Percentiles rank a stretch among this genome's conserved stretches.
phyloP scores from a whole-genome alignment of 2,113 vertebrate genomes.

The Cercocebus atys region DNA sequence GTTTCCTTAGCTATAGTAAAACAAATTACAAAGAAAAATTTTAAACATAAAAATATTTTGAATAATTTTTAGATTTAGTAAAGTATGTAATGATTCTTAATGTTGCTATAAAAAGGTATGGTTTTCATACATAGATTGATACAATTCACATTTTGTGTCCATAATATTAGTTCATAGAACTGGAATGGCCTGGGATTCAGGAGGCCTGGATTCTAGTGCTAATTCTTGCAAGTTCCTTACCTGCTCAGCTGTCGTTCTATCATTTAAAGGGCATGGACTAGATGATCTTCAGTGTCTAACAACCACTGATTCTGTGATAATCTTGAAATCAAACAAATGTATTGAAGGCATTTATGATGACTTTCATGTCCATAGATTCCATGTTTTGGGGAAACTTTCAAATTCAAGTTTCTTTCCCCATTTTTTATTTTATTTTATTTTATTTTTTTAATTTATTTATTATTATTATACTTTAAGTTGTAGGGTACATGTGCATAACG shows the following conservation, averaged over 20 bases:
- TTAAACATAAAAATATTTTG: neutral
- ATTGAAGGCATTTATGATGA: neutral
- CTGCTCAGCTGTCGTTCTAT: neutral
- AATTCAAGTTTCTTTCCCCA: constrained; percentile 2
- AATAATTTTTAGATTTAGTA: constrained; percentile 12
- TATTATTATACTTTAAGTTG: too few relatives aligned
- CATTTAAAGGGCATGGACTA: neutral
- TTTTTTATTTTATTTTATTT: neutral
- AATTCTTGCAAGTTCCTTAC: neutral
- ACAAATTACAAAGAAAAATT: neutral
- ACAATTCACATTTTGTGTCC: neutral
- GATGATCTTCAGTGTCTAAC: neutral
- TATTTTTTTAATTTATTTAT: too few relatives aligned
- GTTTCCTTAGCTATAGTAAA: constrained; percentile 1
- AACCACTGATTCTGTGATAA: neutral
- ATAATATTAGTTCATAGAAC: neutral
- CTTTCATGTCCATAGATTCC: neutral
- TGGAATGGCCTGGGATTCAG: neutral
- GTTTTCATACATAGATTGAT: neutral
- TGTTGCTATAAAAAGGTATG: neutral
- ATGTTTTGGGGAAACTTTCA: neutral
- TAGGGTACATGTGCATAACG: too few relatives aligned
- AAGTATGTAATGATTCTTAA: neutral
- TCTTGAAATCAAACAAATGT: constrained; percentile 28
- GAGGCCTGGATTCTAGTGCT: neutral